Percentiles rank a stretch among this genome's conserved stretches.
Evolutionary conservation across 2,888 invertebrate species (phyloP).

Genomic region (Dromius quadrimaculatus): DNA sequence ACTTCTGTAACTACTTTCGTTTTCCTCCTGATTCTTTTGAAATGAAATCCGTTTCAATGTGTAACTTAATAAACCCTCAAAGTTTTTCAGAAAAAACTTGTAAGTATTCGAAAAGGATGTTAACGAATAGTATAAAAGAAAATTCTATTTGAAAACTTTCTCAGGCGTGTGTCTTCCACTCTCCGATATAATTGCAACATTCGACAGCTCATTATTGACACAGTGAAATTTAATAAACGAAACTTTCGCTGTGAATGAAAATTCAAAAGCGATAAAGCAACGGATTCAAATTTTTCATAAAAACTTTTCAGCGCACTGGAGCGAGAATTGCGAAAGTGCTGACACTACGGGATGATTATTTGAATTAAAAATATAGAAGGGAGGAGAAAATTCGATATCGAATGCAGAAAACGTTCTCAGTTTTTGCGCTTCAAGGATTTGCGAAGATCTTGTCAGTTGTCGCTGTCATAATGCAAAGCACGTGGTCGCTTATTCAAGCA

Average conservation of each 20-base stretch:
- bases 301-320: slow-evolving; percentile 15
- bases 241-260: slow-evolving; percentile 34
- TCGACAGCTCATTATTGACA: slow-evolving; percentile 48
- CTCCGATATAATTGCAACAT: slow-evolving; percentile 39
- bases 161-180: slow-evolving; percentile 30
- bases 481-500: neutral
- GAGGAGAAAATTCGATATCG: slow-evolving; percentile 26
- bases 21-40: too few species aligned
- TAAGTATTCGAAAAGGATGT: too few species aligned
- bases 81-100: too few species aligned
- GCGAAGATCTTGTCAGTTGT: slow-evolving; percentile 6
- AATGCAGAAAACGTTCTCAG: slow-evolving; percentile 24
- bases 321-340: slow-evolving; percentile 36
- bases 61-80: too few species aligned
- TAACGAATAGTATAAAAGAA: too few species aligned
- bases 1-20: too few species aligned
- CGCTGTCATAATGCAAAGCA: slow-evolving; percentile 7
- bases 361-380: slow-evolving; percentile 42
- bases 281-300: slow-evolving; percentile 47
- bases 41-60: too few species aligned
- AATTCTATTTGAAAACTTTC: slow-evolving; percentile 17
- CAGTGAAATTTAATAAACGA: slow-evolving; percentile 45
- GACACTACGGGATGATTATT: slow-evolving; percentile 42
- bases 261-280: slow-evolving; percentile 26
- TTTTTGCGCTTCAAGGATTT: slow-evolving; percentile 16